These are phyloP conservation scores for Scaptodrosophila lebanonensis DNA, from an alignment of 1,140 invertebrate species.

Conservation along the genomic window DNA sequence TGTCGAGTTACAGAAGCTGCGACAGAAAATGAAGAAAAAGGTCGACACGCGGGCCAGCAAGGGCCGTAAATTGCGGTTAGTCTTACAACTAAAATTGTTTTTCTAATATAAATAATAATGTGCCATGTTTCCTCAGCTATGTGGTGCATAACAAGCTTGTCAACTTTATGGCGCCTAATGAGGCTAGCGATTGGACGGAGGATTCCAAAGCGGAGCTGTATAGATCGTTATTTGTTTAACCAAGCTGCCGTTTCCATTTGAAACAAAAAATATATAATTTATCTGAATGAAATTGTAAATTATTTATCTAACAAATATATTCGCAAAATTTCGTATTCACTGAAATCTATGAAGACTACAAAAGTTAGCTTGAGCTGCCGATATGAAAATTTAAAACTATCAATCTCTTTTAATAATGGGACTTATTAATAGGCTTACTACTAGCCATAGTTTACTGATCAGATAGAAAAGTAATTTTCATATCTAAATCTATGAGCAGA, in stretches of 20 bases:
- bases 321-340: too few relatives aligned
- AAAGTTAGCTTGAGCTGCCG: too few relatives aligned
- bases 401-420: too few relatives aligned
- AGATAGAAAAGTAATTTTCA: too few relatives aligned
- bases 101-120: neutral
- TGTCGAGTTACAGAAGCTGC: slow-evolving; percentile 92
- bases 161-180: slow-evolving; percentile 94
- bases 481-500: too few relatives aligned
- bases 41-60: slow-evolving; percentile 95
- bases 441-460: too few relatives aligned
- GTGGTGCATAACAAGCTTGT: slow-evolving; percentile 93
- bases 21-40: slow-evolving; percentile 92
- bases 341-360: too few relatives aligned
- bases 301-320: slow-evolving; percentile 83
- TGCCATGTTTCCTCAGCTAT: slow-evolving; percentile 79
- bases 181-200: slow-evolving; percentile 84
- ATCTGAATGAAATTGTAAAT: too few relatives aligned
- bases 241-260: too few relatives aligned
- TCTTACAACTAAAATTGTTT: neutral
- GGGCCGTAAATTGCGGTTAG: slow-evolving; percentile 87
- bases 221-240: slow-evolving; percentile 88
- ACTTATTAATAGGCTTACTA: too few relatives aligned
- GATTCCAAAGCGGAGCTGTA: slow-evolving; percentile 89
- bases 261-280: too few relatives aligned
- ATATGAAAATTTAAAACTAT: too few relatives aligned